Conservation (phyloP, 2,888 invertebrate species). For the Chrysopilus asiliformis region DNA sequence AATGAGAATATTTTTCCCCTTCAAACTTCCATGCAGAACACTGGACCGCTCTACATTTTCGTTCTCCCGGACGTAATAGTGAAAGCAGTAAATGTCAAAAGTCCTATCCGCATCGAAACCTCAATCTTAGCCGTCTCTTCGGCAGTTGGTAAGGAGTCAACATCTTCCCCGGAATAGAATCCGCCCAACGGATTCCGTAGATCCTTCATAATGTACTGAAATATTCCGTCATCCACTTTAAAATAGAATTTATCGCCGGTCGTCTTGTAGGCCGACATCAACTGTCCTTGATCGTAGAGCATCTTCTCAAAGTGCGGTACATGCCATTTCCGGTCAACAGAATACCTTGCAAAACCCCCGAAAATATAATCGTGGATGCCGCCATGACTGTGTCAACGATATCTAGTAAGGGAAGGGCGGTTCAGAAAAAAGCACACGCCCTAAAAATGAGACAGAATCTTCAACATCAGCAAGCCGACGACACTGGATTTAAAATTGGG, state of each 20-base stretch:
- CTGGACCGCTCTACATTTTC: conserved; percentile 68
- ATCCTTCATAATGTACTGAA: conserved; percentile 71
- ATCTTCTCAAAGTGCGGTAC: conserved; percentile 98
- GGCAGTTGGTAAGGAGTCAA: conserved; percentile 69
- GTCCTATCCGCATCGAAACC: conserved; percentile 32
- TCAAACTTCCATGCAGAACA: conserved; percentile 81
- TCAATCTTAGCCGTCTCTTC: conserved; percentile 63
- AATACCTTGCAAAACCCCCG: conserved; percentile 60
- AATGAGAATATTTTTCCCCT: conserved; percentile 75
- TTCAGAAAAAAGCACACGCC: no score
- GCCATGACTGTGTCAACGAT: no score
- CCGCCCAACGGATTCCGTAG: conserved; percentile 76
- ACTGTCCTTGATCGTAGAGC: conserved; percentile 91
- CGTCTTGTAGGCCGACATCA: conserved; percentile 67
- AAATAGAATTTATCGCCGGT: conserved; percentile 62
- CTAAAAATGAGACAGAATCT: no score
- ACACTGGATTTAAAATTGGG: no score
- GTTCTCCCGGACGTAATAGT: conserved; percentile 57
- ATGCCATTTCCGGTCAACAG: conserved; percentile 87
- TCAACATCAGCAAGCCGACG: no score
- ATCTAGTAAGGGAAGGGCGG: no score
- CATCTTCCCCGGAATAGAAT: conserved; percentile 92
- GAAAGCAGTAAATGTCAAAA: conserved; percentile 58
- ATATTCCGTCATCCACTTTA: conserved; percentile 64
- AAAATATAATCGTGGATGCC: conserved; percentile 93